Evolutionary conservation across 2,113 vertebrate genomes (phyloP).

Genomic region (Xenopus laevis): DNA sequence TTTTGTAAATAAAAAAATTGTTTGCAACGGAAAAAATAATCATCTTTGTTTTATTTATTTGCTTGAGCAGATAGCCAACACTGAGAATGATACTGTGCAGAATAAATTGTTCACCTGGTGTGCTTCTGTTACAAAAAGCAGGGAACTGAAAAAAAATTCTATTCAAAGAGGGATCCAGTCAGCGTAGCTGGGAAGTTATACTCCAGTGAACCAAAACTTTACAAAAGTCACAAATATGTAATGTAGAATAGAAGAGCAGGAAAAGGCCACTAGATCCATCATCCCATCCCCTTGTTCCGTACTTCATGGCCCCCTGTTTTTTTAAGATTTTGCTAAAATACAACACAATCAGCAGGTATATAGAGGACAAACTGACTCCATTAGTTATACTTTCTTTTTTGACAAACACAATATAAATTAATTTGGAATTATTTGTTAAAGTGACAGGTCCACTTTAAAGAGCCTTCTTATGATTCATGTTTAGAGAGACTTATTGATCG

Average conservation of each 20-base stretch:
- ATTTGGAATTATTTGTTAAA: too few relatives aligned
- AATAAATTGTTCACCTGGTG: conserved; percentile 24
- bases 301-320: background rate
- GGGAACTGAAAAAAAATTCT: conserved; percentile 33
- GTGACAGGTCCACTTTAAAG: too few relatives aligned
- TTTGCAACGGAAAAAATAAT: too few relatives aligned
- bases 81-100: conserved; percentile 12
- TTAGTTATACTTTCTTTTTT: too few relatives aligned
- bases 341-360: too few relatives aligned
- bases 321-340: background rate
- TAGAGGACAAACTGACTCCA: too few relatives aligned
- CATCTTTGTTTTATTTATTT: too few relatives aligned
- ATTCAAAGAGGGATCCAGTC: conserved; percentile 31
- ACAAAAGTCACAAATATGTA: conserved; percentile 32
- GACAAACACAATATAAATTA: too few relatives aligned
- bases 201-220: conserved; percentile 37
- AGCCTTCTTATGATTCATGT: too few relatives aligned
- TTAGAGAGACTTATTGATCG: too few relatives aligned
- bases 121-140: conserved; percentile 29
- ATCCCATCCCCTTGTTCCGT: conserved; percentile 18
- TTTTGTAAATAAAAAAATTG: too few relatives aligned
- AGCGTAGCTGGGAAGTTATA: conserved; percentile 30
- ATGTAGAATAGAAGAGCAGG: conserved; percentile 41
- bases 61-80: conserved; percentile 1
- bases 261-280: conserved; percentile 23